Evolutionary conservation across 2,888 invertebrate species (phyloP), one percentile per base, ranked within the genome.

Genomic region (Lapara coniferarum): DNA sequence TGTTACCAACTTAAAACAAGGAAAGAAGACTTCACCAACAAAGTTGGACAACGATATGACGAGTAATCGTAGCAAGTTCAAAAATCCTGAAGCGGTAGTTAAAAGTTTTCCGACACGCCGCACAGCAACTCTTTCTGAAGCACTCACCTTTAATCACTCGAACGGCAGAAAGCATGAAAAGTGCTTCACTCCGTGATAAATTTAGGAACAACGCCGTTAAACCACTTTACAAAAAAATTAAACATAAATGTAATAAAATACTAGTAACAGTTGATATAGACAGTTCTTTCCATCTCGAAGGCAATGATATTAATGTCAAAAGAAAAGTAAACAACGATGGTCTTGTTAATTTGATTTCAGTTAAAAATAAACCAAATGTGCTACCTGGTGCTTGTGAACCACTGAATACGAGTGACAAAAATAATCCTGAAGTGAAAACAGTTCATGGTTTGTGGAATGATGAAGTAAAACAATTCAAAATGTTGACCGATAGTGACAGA

Each of bases 191-290:
- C 0, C 63, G 59, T 46, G 63, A 85, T 66, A 90, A 87, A 78
- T 92, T 92, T 52, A 85, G 83, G 75, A 84, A 78, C 14, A 87
- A 88, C 71, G 85, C 89, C 55, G 93, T 93, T 0, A 87, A 85
- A 84, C 93, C 93, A 8, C 82, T 93, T 58, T 93, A 92, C 70
- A 85, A 79, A 72, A 90, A 87, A 80, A 72, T 85, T 2, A 86
- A 79, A 72, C 69, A 74, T 53, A 81, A 83, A 72, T 74, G 81
- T 55, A 78, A 76, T 68, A 81, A 81, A 73, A 70, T 79, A 67
- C 72, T 76, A n/a, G 75, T 81, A 69, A 74, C 79, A 13, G 71
- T 85, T 69, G 79, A 81, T 59, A 75, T 82, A 80, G 83, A 85
- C 74, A 86, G 78, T 70, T 75, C 71, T 13, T 71, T 84, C 19